phyloP scores from a whole-genome alignment of 2,113 vertebrate species.

The Catagonus wagneri region DNA sequence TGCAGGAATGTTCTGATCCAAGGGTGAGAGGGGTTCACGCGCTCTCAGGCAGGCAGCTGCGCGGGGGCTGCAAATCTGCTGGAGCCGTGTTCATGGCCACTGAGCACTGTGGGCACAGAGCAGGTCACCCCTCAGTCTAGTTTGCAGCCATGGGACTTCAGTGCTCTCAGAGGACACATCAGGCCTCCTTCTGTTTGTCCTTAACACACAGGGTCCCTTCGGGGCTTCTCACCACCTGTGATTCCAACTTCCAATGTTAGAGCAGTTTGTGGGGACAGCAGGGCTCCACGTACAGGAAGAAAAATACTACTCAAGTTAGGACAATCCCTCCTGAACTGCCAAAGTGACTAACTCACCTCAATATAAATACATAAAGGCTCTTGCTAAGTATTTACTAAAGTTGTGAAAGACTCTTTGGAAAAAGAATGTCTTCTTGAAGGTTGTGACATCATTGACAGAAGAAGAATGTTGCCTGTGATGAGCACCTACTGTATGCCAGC shows the following conservation, averaged over 20 bases:
- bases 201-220: slow-evolving; percentile 34
- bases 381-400: not conserved
- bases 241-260: slow-evolving; percentile 63
- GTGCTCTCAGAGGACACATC: not conserved
- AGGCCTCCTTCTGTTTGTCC: slow-evolving; percentile 13
- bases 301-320: slow-evolving; percentile 53
- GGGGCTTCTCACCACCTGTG: slow-evolving; percentile 47
- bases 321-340: slow-evolving; percentile 29
- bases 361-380: slow-evolving; percentile 4
- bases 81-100: too few relatives aligned
- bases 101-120: too few relatives aligned
- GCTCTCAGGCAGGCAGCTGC: too few relatives aligned
- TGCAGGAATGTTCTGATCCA: too few relatives aligned
- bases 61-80: too few relatives aligned
- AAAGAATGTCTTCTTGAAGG: not conserved
- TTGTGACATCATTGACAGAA: not conserved
- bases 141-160: too few relatives aligned
- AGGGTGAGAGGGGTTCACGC: too few relatives aligned
- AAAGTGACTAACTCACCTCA: slow-evolving; percentile 38
- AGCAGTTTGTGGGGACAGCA: slow-evolving; percentile 12
- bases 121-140: too few relatives aligned
- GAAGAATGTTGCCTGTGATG: not conserved
- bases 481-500: not conserved
- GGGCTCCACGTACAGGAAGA: not conserved
- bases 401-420: not conserved